Conservation (phyloP, 1,140 invertebrate species). For the Leptopilina clavipes region DNA sequence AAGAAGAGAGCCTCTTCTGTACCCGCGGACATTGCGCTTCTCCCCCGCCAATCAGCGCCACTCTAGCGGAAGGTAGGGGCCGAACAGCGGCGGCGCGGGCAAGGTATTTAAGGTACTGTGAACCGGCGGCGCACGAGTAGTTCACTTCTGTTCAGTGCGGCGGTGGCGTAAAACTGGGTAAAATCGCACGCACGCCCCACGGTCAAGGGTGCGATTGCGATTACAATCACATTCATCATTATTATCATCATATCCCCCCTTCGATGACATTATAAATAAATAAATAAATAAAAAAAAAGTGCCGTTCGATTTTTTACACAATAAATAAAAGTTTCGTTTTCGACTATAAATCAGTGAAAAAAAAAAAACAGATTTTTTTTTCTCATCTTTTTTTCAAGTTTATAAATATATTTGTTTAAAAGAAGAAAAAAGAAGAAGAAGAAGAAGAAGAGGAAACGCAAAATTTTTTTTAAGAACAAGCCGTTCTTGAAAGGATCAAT, state of each 20-base stretch:
- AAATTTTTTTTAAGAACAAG: too few species aligned
- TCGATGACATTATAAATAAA: too few species aligned
- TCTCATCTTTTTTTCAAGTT: too few species aligned
- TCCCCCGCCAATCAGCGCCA: slow-evolving; percentile 70
- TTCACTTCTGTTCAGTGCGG: slow-evolving; percentile 74
- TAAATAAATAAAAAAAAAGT: too few species aligned
- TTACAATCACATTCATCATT: slow-evolving; percentile 39
- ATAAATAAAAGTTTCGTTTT: too few species aligned
- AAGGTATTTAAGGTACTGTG: slow-evolving; percentile 76
- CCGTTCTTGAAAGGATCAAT: too few species aligned
- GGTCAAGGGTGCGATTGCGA: slow-evolving; percentile 53
- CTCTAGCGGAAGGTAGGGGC: slow-evolving; percentile 65
- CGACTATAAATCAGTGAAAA: too few species aligned
- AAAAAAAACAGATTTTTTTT: too few species aligned
- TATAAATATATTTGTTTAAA: too few species aligned
- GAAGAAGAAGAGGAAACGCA: too few species aligned
- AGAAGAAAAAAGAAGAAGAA: too few species aligned
- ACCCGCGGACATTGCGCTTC: slow-evolving; percentile 57
- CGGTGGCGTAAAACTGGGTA: slow-evolving; percentile 65
- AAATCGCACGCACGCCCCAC: slow-evolving; percentile 51
- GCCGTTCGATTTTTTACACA: slow-evolving; percentile 10
- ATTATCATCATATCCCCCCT: too few species aligned
- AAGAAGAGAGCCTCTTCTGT: slow-evolving; percentile 39
- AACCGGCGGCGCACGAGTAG: slow-evolving; percentile 74
- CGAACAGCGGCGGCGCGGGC: slow-evolving; percentile 64